Evolutionary conservation across 2,888 invertebrate genomes (phyloP).

Genomic region (Morpho achilles): DNA sequence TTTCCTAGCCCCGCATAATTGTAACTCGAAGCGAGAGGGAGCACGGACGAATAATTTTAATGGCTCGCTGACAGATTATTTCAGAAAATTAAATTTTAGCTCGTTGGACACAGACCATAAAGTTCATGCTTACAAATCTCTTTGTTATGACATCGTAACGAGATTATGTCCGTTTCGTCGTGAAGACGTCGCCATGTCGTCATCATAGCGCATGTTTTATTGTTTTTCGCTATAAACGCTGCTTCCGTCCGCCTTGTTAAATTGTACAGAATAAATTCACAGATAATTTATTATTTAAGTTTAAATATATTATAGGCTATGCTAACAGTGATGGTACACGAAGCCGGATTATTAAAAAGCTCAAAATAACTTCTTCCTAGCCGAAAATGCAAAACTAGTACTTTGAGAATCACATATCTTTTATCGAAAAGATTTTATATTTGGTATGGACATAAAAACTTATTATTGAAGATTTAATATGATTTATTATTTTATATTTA

Average conservation of each 20-base stretch:
- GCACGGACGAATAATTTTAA: conserved; percentile 74
- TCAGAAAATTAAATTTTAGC: conserved; percentile 79
- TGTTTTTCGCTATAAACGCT: conserved; percentile 65
- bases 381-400: too few species aligned
- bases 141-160: conserved; percentile 79
- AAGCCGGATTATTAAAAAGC: too few species aligned
- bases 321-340: too few species aligned
- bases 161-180: conserved; percentile 74
- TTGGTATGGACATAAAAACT: too few species aligned
- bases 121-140: conserved; percentile 78
- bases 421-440: too few species aligned
- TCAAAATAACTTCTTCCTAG: too few species aligned
- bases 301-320: too few species aligned
- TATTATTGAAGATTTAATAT: too few species aligned
- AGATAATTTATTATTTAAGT: background rate
- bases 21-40: conserved; percentile 39
- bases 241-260: conserved; percentile 42
- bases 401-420: too few species aligned
- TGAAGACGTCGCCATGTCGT: conserved; percentile 69
- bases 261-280: conserved; percentile 42
- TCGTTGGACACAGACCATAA: conserved; percentile 77
- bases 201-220: conserved; percentile 69
- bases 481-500: too few species aligned
- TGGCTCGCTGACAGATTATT: conserved; percentile 74
- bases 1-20: conserved; percentile 42